These are phyloP conservation scores for Perizoma flavofasciatum DNA, from an alignment of 2,888 invertebrate species.

Conservation along the genomic window DNA sequence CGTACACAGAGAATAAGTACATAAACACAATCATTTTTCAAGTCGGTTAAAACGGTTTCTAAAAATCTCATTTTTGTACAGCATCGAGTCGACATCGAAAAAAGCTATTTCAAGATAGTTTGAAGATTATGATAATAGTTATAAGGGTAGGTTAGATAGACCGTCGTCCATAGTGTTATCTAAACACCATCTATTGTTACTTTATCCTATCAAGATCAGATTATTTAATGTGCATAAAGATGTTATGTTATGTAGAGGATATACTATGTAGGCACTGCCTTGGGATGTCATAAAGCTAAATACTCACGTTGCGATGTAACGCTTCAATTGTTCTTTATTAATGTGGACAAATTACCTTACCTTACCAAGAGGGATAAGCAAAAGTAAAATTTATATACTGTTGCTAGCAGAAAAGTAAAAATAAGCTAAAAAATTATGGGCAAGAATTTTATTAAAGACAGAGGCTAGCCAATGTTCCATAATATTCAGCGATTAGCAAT, in stretches of 20 bases:
- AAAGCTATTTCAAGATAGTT: slow-evolving; percentile 6
- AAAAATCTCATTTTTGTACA: background rate
- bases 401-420: too few relatives aligned
- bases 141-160: slow-evolving; percentile 17
- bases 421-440: too few relatives aligned
- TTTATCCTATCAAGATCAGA: slow-evolving; percentile 33
- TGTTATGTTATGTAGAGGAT: slow-evolving; percentile 14
- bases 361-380: too few relatives aligned
- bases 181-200: slow-evolving; percentile 33
- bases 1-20: too few relatives aligned
- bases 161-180: slow-evolving; percentile 31
- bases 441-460: too few relatives aligned
- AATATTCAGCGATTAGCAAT: too few relatives aligned
- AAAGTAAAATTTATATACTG: too few relatives aligned
- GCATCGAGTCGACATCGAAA: background rate
- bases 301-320: slow-evolving; percentile 1
- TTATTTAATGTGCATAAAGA: slow-evolving; percentile 32
- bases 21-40: too few relatives aligned
- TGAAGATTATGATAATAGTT: slow-evolving; percentile 19
- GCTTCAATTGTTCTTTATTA: too few relatives aligned
- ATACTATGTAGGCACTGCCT: slow-evolving; percentile 10
- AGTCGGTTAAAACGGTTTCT: too few relatives aligned
- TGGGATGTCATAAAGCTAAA: background rate
- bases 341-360: too few relatives aligned
- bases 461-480: too few relatives aligned